Percentiles rank a stretch among this genome's conserved stretches.
phyloP scores from a whole-genome alignment of 2,888 invertebrate species.

The Sesia bembeciformis region DNA sequence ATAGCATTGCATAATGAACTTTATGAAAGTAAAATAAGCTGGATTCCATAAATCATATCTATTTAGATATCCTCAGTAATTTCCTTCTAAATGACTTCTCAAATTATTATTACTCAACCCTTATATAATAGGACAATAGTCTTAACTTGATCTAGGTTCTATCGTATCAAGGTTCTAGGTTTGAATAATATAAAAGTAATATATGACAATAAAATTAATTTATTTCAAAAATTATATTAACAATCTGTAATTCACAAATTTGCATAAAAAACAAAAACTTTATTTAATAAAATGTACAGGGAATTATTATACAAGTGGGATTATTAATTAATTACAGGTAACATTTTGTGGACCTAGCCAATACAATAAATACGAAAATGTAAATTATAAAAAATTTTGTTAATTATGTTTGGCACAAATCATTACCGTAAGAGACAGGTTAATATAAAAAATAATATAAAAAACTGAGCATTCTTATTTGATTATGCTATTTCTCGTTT shows the following conservation, averaged over 20 bases:
- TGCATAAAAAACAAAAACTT: slow-evolving; percentile 36
- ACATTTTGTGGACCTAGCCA: slow-evolving; percentile 42
- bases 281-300: slow-evolving; percentile 22
- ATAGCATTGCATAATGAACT: too few relatives aligned
- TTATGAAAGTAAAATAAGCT: too few relatives aligned
- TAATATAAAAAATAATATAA: slow-evolving; percentile 10
- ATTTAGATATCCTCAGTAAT: too few relatives aligned
- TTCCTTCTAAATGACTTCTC: too few relatives aligned
- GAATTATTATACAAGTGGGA: slow-evolving; percentile 37
- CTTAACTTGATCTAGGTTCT: too few relatives aligned
- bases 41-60: too few relatives aligned
- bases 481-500: slow-evolving; percentile 17
- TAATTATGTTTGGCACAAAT: slow-evolving; percentile 49
- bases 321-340: slow-evolving; percentile 31
- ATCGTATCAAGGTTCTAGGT: too few relatives aligned
- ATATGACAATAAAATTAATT: slow-evolving; percentile 37
- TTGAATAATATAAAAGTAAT: not conserved
- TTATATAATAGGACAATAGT: too few relatives aligned
- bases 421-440: slow-evolving; percentile 27
- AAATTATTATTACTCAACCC: too few relatives aligned
- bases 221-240: slow-evolving; percentile 55
- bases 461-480: slow-evolving; percentile 44
- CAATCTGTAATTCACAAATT: slow-evolving; percentile 27
- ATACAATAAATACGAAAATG: slow-evolving; percentile 37
- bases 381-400: slow-evolving; percentile 1